phyloP scores from a whole-genome alignment of 37 sponge, comb jelly and placozoan genomes.

The Hexactinellida sp. region DNA sequence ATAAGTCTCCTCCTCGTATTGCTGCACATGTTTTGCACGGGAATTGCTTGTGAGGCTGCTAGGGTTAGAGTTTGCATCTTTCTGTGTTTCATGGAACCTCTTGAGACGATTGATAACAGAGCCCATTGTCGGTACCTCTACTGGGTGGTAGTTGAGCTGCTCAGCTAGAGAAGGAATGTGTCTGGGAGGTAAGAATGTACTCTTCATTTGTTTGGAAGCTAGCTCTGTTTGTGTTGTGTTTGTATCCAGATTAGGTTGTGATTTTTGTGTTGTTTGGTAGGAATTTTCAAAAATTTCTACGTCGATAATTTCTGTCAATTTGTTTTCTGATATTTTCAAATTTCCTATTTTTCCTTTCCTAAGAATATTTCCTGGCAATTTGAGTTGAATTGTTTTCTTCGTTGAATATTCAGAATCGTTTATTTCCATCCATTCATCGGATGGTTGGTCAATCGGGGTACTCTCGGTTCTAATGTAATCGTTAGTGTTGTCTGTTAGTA shows the following conservation, averaged over 20 bases:
- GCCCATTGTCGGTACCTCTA: neutral
- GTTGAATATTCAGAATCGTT: neutral
- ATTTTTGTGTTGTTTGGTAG: neutral
- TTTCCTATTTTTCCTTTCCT: neutral
- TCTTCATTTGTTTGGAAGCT: neutral
- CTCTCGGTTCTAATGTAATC: neutral
- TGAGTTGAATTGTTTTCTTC: neutral
- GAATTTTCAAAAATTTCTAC: neutral
- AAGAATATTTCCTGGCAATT: constrained; percentile 14
- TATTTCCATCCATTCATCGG: neutral
- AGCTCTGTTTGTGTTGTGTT: neutral
- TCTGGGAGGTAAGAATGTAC: neutral
- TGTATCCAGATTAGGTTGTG: neutral
- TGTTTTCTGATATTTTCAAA: neutral
- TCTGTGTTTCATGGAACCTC: neutral
- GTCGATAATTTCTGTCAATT: neutral
- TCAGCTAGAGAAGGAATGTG: constrained; percentile 3
- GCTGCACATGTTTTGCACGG: neutral
- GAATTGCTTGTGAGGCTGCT: neutral
- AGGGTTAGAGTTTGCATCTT: neutral
- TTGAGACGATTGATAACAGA: neutral
- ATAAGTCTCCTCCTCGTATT: neutral
- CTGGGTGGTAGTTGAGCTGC: constrained; percentile 7
- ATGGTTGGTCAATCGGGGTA: neutral
- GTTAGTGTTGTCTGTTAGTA: neutral